Percentiles rank a stretch among this genome's conserved stretches.
These are phyloP conservation scores for Solenodon paradoxus DNA, from an alignment of 2,113 vertebrate species.

Conservation along the genomic window DNA sequence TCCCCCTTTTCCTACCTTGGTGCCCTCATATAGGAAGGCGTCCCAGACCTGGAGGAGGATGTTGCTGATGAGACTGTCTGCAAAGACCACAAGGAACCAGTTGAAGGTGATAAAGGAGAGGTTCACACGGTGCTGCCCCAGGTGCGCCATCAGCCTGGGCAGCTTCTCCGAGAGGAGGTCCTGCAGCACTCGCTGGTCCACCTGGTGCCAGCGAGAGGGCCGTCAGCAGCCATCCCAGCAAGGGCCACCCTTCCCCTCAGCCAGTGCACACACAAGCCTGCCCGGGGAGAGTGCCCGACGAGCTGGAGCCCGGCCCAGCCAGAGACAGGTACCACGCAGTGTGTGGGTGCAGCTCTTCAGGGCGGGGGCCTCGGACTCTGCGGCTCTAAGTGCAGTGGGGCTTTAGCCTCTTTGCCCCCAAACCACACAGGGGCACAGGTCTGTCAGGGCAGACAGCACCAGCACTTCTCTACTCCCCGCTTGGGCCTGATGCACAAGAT, in stretches of 20 bases:
- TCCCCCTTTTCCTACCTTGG: constrained; percentile 85
- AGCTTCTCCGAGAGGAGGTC: constrained; percentile 94
- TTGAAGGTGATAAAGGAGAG: constrained; percentile 94
- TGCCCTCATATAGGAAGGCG: constrained; percentile 94
- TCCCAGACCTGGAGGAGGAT: constrained; percentile 95
- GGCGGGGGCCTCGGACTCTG: too few relatives aligned
- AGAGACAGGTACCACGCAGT: not conserved
- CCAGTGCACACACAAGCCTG: not conserved
- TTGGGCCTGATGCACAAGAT: not conserved
- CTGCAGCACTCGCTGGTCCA: constrained; percentile 95
- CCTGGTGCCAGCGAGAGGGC: constrained; percentile 78
- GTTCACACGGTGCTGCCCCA: constrained; percentile 87
- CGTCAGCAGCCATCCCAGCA: not conserved
- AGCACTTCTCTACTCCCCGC: not conserved
- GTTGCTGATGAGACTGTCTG: constrained; percentile 92
- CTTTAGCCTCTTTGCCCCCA: not conserved
- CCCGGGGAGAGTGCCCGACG: not conserved
- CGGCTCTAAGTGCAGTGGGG: too few relatives aligned
- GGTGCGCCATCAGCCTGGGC: constrained; percentile 89
- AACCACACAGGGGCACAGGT: not conserved
- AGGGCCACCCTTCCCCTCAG: not conserved
- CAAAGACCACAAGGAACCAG: constrained; percentile 96
- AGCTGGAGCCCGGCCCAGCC: not conserved
- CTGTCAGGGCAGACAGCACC: accelerated
- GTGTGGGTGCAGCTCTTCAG: too few relatives aligned